phyloP scores from a whole-genome alignment of 1,140 invertebrate genomes.

The Metopolophium dirhodum region DNA sequence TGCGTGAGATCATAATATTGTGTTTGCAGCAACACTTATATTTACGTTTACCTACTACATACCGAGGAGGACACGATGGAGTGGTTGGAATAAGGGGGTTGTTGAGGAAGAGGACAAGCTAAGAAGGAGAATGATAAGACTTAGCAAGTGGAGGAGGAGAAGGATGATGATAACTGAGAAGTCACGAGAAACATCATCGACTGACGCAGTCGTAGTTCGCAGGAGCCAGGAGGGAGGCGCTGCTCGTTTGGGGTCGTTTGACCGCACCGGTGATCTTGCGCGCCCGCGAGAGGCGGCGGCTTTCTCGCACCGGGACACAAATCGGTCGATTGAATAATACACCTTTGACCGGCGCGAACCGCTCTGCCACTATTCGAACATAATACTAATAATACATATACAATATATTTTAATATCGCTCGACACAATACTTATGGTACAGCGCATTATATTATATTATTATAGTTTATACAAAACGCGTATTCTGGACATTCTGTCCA shows the following conservation, averaged over 20 bases:
- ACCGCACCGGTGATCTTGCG: not conserved
- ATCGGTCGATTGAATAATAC: not conserved
- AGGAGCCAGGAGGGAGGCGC: not conserved
- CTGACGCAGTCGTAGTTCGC: not conserved
- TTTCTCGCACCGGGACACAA: not conserved
- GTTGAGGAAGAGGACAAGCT: not conserved
- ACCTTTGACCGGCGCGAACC: not conserved
- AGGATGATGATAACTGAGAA: not conserved
- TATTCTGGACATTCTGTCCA: not conserved
- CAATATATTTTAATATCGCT: not conserved
- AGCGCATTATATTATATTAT: slow-evolving; percentile 14
- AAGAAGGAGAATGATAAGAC: too few species aligned
- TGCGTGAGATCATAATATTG: not conserved
- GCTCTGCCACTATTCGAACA: not conserved
- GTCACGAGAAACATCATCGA: not conserved
- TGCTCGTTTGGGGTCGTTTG: not conserved
- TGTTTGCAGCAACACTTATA: not conserved
- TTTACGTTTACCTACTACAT: not conserved
- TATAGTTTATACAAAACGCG: not conserved
- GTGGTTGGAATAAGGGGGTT: too few species aligned
- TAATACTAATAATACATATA: not conserved
- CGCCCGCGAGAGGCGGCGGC: too few species aligned
- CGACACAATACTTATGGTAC: not conserved
- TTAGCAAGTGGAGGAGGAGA: not conserved
- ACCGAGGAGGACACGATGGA: not conserved